phyloP scores from a whole-genome alignment of 2,888 invertebrate genomes.

The Rotaria socialis region DNA sequence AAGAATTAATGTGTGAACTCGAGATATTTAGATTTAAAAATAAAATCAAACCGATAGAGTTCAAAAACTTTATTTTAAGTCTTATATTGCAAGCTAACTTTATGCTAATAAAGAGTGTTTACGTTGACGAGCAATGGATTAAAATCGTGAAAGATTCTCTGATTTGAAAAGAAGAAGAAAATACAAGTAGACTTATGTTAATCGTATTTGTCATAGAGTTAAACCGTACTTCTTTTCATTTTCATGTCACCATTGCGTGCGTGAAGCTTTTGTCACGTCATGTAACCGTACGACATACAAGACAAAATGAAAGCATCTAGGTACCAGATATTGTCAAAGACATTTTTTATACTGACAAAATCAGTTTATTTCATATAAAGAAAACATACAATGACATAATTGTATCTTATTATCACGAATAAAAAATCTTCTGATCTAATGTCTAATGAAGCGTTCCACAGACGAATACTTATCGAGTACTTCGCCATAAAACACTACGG shows the following conservation, averaged over 20 bases:
- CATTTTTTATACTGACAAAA: neutral
- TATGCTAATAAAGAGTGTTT: neutral
- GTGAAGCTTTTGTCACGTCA: neutral
- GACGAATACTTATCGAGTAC: too few species aligned
- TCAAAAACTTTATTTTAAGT: neutral
- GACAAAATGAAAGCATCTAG: neutral
- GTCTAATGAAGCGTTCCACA: too few species aligned
- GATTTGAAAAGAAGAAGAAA: neutral
- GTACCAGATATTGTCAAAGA: neutral
- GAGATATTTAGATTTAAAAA: neutral
- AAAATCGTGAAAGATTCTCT: neutral
- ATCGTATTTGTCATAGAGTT: neutral
- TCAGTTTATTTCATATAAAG: neutral
- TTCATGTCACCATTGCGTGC: neutral
- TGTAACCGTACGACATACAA: neutral
- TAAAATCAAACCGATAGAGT: neutral
- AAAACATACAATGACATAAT: neutral
- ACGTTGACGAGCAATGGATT: neutral
- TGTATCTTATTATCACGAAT: neutral
- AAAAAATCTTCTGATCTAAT: neutral
- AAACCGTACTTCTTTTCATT: neutral
- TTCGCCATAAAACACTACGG: too few species aligned
- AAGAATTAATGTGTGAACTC: neutral
- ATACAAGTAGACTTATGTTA: neutral
- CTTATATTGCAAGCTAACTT: neutral